Conservation (phyloP, 2,797 vertebrate species). For the Acanthurus tractus region DNA sequence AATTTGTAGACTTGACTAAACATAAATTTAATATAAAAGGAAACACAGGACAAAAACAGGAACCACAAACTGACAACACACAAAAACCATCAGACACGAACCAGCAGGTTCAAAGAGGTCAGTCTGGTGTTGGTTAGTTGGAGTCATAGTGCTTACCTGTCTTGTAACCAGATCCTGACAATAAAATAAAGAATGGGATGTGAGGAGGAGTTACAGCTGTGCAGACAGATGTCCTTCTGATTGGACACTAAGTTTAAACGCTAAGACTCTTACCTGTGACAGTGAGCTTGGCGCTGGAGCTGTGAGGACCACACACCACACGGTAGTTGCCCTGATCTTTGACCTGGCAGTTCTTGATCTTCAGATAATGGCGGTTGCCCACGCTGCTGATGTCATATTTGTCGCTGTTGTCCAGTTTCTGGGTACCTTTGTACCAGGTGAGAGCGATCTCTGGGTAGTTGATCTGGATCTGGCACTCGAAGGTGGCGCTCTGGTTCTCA, state of each 20-base stretch:
- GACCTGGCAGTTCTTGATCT: constrained; percentile 89
- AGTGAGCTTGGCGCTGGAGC: constrained; percentile 93
- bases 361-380: constrained; percentile 90
- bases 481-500: constrained; percentile 89
- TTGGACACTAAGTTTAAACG: not conserved
- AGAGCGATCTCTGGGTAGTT: constrained; percentile 97
- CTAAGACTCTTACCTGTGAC: constrained; percentile 89
- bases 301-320: constrained; percentile 96
- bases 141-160: constrained; percentile 30
- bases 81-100: constrained; percentile 22
- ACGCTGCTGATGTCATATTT: constrained; percentile 92
- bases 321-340: constrained; percentile 96
- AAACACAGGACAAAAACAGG: constrained; percentile 35
- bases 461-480: constrained; percentile 94
- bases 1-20: not conserved
- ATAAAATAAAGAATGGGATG: constrained; percentile 19
- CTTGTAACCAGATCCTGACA: constrained; percentile 17
- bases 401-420: constrained; percentile 90
- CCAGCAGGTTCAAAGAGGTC: constrained; percentile 72
- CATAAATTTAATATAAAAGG: not conserved
- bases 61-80: constrained; percentile 30
- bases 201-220: constrained; percentile 19
- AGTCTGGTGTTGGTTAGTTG: constrained; percentile 43
- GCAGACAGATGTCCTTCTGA: not conserved
- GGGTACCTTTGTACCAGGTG: constrained; percentile 97